phyloP scores from a whole-genome alignment of 2,888 invertebrate genomes.

The Rhabditophanes sp. region DNA sequence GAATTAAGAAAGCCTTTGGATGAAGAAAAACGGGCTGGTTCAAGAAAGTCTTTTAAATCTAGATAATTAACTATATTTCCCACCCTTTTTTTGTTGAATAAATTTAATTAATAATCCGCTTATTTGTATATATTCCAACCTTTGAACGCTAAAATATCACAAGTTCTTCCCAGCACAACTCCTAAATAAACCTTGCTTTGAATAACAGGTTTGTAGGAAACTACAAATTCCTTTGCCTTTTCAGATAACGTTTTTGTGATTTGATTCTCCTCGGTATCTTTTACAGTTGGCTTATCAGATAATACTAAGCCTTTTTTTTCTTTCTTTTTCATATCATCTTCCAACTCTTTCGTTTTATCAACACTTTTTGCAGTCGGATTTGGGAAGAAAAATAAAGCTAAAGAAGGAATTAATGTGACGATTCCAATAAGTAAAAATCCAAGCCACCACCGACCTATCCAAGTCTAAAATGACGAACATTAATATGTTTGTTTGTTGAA shows the following conservation, averaged over 20 bases:
- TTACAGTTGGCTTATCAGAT: conserved; percentile 15
- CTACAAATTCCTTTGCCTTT: conserved; percentile 17
- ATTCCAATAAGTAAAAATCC: conserved; percentile 44
- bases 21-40: too few relatives aligned
- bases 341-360: conserved; percentile 1
- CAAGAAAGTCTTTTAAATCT: too few relatives aligned
- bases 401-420: conserved; percentile 23
- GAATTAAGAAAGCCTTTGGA: too few relatives aligned
- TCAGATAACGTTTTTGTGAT: too few relatives aligned
- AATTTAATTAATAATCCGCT: too few relatives aligned
- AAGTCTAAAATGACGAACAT: conserved; percentile 45
- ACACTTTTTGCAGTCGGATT: conserved; percentile 8
- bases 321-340: conserved; percentile 7
- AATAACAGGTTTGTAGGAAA: conserved; percentile 24
- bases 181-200: conserved; percentile 29
- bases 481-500: too few relatives aligned
- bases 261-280: conserved; percentile 3
- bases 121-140: conserved; percentile 24
- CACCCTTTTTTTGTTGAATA: too few relatives aligned
- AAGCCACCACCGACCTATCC: conserved; percentile 49
- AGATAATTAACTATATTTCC: too few relatives aligned
- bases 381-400: conserved; percentile 45
- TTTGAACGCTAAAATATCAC: conserved; percentile 43
- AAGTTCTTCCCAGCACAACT: conserved; percentile 34
- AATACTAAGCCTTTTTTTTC: conserved; percentile 11